Evolutionary conservation across 2,888 invertebrate genomes (phyloP).

Genomic region (Hirtodrosophila histrioides): DNA sequence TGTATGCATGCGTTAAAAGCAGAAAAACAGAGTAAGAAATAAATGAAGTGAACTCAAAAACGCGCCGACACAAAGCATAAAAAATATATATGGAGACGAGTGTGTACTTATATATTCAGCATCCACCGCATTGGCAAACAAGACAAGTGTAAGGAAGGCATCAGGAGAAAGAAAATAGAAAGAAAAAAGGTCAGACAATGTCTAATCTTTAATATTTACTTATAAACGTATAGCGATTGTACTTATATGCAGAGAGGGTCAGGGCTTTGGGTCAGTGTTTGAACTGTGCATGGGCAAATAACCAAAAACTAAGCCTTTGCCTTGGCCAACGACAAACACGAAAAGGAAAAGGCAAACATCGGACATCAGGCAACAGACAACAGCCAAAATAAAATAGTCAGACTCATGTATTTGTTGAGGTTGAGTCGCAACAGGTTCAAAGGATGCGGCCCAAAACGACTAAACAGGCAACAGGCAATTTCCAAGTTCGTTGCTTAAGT

Average conservation of each 20-base stretch:
- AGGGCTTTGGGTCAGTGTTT: slow-evolving; percentile 64
- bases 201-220: slow-evolving; percentile 68
- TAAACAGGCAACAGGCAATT: slow-evolving; percentile 4
- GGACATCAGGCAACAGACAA: neutral
- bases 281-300: slow-evolving; percentile 73
- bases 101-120: slow-evolving; percentile 36
- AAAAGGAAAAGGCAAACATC: slow-evolving; percentile 56
- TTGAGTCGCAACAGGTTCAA: slow-evolving; percentile 75
- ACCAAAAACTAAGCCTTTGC: slow-evolving; percentile 52
- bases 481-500: slow-evolving; percentile 60
- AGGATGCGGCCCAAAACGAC: slow-evolving; percentile 62
- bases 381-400: slow-evolving; percentile 35
- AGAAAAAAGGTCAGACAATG: slow-evolving; percentile 48
- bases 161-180: slow-evolving; percentile 38
- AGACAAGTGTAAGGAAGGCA: slow-evolving; percentile 48
- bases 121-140: slow-evolving; percentile 74
- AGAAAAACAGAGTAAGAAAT: slow-evolving; percentile 33
- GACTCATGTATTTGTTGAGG: slow-evolving; percentile 72
- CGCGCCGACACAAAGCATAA: slow-evolving; percentile 52
- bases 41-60: slow-evolving; percentile 37
- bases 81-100: slow-evolving; percentile 13
- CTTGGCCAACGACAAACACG: slow-evolving; percentile 35
- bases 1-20: slow-evolving; percentile 50
- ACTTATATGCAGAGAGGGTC: slow-evolving; percentile 24
- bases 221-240: slow-evolving; percentile 2